Conservation (phyloP, 2,888 invertebrate species). For the Troides helena region DNA sequence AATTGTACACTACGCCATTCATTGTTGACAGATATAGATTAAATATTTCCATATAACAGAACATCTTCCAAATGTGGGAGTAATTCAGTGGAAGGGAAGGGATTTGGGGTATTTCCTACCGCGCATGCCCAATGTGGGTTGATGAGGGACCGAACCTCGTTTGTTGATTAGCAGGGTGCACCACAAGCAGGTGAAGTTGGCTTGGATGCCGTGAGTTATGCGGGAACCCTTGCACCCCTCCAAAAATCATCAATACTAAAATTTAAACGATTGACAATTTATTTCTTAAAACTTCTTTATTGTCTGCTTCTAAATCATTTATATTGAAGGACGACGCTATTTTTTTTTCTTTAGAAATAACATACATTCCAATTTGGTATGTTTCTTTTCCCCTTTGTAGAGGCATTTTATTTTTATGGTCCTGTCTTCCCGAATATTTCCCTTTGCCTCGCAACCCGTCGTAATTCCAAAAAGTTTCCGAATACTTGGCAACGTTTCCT, state of each 20-base stretch:
- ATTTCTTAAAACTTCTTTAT: neutral
- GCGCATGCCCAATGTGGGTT: too few species aligned
- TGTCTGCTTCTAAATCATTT: neutral
- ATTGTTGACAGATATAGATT: too few species aligned
- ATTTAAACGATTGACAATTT: neutral
- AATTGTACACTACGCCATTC: neutral
- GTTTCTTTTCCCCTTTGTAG: slow-evolving; percentile 53
- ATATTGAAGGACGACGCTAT: slow-evolving; percentile 5
- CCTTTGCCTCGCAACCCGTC: slow-evolving; percentile 45
- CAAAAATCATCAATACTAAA: too few species aligned
- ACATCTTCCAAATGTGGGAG: too few species aligned
- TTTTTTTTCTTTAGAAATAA: slow-evolving; percentile 36
- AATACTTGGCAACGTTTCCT: slow-evolving; percentile 52
- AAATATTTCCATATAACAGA: too few species aligned
- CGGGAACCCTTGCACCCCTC: too few species aligned
- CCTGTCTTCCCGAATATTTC: slow-evolving; percentile 60
- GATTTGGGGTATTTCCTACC: too few species aligned
- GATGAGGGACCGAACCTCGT: too few species aligned
- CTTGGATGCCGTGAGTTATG: too few species aligned
- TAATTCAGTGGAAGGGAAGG: too few species aligned
- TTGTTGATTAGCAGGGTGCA: too few species aligned
- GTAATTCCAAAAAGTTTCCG: slow-evolving; percentile 54
- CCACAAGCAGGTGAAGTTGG: too few species aligned
- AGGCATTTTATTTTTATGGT: slow-evolving; percentile 65
- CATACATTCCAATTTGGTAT: slow-evolving; percentile 56